These are phyloP conservation scores for Cyclura pinguis DNA, from an alignment of 2,797 vertebrate species.

Conservation along the genomic window DNA sequence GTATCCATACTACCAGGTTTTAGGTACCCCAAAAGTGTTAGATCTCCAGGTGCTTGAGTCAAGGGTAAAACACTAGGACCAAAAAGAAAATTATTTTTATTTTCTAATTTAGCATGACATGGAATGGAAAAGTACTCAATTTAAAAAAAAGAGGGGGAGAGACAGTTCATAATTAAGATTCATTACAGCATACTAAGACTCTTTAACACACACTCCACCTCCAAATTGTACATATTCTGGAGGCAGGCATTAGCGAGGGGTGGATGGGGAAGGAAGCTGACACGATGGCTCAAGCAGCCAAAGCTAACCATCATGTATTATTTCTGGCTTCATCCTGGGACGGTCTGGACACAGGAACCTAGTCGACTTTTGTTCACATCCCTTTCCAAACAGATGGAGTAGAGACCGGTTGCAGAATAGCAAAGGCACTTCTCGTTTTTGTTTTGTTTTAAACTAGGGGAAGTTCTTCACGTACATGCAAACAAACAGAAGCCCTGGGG, in stretches of 20 bases:
- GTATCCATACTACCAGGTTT: background rate
- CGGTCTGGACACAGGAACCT: accelerated
- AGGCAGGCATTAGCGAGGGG: background rate
- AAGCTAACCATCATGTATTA: background rate
- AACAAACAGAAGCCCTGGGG: background rate
- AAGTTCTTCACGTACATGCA: background rate
- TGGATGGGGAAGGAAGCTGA: background rate
- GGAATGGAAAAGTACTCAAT: background rate
- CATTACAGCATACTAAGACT: too few species aligned
- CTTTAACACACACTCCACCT: background rate
- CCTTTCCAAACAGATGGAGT: background rate
- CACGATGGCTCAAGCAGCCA: background rate
- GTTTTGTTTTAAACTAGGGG: background rate
- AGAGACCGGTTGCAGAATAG: background rate
- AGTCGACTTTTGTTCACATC: accelerated
- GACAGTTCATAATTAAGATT: background rate
- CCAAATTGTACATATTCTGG: background rate
- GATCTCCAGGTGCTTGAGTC: too few species aligned
- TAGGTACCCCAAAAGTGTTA: background rate
- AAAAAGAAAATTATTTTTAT: too few species aligned
- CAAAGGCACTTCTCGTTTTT: too few species aligned
- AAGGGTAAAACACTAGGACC: background rate
- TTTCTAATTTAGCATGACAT: background rate
- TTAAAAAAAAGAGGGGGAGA: too few species aligned
- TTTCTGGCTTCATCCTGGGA: accelerated